Conservation (phyloP, 2,113 vertebrate species). For the Gavia stellata region DNA sequence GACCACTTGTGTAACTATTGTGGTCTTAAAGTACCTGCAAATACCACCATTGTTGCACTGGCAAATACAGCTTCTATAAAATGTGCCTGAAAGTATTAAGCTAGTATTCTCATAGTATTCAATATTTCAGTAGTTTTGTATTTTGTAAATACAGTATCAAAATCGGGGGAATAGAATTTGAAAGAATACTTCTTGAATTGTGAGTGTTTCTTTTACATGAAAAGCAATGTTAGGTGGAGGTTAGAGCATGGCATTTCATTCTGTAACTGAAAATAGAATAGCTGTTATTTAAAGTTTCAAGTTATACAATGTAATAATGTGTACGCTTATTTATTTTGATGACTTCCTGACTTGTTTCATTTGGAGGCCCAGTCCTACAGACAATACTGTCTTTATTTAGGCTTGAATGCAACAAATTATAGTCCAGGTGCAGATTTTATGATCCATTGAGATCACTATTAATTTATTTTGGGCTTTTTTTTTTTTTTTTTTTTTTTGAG, state of each 20-base stretch:
- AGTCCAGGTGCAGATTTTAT: neutral
- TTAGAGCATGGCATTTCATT: neutral
- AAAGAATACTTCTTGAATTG: neutral
- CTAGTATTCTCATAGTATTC: neutral
- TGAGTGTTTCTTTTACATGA: neutral
- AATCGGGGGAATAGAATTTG: neutral
- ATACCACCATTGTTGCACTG: neutral
- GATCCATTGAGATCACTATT: neutral
- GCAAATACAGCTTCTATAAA: neutral
- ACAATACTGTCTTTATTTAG: neutral
- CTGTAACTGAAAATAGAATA: neutral
- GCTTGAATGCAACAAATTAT: neutral
- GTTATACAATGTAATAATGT: neutral
- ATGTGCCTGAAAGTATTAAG: neutral
- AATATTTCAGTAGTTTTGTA: neutral
- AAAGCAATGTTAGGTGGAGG: neutral
- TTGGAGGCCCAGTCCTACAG: neutral
- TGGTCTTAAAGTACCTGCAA: neutral
- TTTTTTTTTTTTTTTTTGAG: neutral
- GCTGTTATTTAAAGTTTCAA: neutral
- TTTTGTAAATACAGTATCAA: neutral
- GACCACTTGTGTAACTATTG: neutral
- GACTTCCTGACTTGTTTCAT: neutral
- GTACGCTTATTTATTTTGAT: neutral
- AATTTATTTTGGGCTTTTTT: neutral